A percentile compares a stretch with the other conserved stretches of the same genome.
phyloP scores from a whole-genome alignment of 2,113 vertebrate genomes.

The Hoplias malabaricus region DNA sequence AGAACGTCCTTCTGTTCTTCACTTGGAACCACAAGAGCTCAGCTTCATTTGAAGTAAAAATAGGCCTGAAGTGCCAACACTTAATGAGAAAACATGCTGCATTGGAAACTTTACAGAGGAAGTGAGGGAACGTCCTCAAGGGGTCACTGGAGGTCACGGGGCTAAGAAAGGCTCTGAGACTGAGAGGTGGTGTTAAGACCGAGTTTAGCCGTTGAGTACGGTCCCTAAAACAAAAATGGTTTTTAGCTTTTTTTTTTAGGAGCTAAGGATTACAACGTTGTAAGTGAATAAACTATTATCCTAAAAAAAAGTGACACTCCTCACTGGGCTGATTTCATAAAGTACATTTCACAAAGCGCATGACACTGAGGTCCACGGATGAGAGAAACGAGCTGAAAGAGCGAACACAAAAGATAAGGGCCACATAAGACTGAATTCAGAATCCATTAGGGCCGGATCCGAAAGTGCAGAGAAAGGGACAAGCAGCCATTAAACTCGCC shows the following conservation, averaged over 20 bases:
- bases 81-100: background rate
- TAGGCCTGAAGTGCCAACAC: background rate
- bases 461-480: conserved; percentile 31
- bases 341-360: background rate
- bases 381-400: background rate
- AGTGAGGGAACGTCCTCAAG: background rate
- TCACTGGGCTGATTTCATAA: background rate
- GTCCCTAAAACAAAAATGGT: background rate
- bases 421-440: conserved; percentile 2
- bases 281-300: background rate
- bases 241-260: background rate
- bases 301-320: too few relatives aligned
- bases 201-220: background rate
- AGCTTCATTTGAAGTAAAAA: background rate
- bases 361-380: background rate
- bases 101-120: background rate
- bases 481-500: conserved; percentile 35
- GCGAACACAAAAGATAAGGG: conserved; percentile 1
- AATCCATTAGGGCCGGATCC: conserved; percentile 15
- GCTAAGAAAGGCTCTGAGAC: background rate
- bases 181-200: background rate
- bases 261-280: background rate
- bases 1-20: background rate
- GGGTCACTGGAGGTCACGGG: background rate
- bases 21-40: background rate